Evolutionary conservation across 2,888 invertebrate species (phyloP).

Genomic region (Physocephala rufipes): DNA sequence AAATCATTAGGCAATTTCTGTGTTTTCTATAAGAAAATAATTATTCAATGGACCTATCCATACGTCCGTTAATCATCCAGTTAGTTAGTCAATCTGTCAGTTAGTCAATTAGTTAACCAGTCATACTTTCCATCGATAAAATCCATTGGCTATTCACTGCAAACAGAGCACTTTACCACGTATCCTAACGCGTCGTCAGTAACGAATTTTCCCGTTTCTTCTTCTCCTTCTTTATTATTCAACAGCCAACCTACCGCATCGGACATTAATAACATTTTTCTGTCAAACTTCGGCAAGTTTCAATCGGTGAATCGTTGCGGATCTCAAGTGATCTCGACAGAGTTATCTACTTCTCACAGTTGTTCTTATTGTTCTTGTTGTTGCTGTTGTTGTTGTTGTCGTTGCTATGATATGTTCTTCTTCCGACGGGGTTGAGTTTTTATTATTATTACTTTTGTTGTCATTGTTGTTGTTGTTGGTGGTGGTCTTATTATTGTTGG

Average conservation of each 20-base stretch:
- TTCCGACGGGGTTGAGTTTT: not conserved
- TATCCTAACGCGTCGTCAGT: too few species aligned
- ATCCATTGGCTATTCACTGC: too few species aligned
- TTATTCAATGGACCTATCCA: too few species aligned
- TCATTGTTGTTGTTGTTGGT: constrained; percentile 34
- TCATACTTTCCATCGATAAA: too few species aligned
- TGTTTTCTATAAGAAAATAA: too few species aligned
- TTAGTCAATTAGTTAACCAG: too few species aligned
- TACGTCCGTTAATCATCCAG: too few species aligned
- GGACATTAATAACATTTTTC: constrained; percentile 55
- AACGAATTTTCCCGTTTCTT: too few species aligned
- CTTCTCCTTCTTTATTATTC: constrained; percentile 29
- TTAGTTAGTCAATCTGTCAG: too few species aligned
- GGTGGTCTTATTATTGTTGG: constrained; percentile 17
- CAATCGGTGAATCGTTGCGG: constrained; percentile 51
- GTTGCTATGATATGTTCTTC: constrained; percentile 2
- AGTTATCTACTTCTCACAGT: too few species aligned
- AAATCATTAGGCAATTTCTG: too few species aligned
- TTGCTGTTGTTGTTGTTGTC: constrained; percentile 20
- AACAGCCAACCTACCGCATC: constrained; percentile 58
- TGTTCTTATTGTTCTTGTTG: constrained; percentile 11
- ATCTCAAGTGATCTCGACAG: constrained; percentile 17
- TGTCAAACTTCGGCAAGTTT: constrained; percentile 60
- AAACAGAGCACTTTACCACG: too few species aligned
- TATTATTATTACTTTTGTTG: constrained; percentile 1